Conservation (phyloP, 1,140 invertebrate species). For the Wiebesia pumilae region DNA sequence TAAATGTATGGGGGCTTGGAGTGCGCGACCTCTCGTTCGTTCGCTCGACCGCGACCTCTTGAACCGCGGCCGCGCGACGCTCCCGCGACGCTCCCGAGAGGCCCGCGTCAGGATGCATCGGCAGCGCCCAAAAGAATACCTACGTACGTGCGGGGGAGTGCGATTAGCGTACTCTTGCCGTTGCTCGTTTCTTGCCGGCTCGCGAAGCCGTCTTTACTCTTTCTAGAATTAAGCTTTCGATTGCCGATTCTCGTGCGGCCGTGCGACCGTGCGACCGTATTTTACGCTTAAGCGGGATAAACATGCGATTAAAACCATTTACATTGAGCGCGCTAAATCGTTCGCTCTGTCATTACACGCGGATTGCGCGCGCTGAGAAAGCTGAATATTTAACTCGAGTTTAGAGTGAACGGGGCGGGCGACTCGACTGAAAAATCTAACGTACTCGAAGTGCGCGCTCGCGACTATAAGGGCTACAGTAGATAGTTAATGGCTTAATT, state of each 20-base stretch:
- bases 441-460: too few species aligned
- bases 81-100: neutral
- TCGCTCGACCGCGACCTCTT: neutral
- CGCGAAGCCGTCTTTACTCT: too few species aligned
- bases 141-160: neutral
- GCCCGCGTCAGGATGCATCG: neutral
- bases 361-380: neutral
- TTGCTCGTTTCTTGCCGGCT: too few species aligned
- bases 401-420: neutral
- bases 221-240: neutral
- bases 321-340: neutral
- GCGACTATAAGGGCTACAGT: too few species aligned
- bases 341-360: neutral
- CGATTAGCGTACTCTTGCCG: too few species aligned
- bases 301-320: conserved; percentile 21
- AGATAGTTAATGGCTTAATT: too few species aligned
- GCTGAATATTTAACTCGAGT: neutral
- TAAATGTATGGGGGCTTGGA: neutral
- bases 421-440: too few species aligned
- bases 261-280: neutral
- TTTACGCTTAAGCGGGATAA: neutral
- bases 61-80: neutral
- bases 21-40: too few species aligned
- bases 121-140: neutral
- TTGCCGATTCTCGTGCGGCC: neutral